Conservation (phyloP, 2,888 invertebrate genomes). For the Lissonota sp. region DNA sequence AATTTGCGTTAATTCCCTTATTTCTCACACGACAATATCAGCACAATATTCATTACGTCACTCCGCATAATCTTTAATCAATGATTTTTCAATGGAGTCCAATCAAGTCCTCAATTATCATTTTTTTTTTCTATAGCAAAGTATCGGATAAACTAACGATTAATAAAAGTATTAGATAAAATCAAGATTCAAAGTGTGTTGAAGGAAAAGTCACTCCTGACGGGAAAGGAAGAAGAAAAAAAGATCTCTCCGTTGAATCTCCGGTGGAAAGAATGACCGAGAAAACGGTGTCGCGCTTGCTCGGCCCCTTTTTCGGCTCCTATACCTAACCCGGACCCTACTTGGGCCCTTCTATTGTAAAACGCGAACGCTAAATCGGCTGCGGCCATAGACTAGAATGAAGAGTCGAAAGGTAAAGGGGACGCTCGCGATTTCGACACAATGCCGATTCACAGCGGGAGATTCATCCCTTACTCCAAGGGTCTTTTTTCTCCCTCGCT, state of each 20-base stretch:
- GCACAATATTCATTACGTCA: constrained; percentile 14
- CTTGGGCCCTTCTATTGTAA: constrained; percentile 26
- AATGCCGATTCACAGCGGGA: constrained; percentile 74
- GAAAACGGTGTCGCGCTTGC: constrained; percentile 31
- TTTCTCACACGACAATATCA: constrained; percentile 70
- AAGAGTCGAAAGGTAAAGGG: constrained; percentile 63
- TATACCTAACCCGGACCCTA: constrained; percentile 25
- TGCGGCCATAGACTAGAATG: constrained; percentile 11
- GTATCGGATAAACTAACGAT: background rate
- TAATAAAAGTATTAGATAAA: constrained; percentile 3
- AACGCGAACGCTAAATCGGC: constrained; percentile 36
- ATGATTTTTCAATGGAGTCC: too few relatives aligned
- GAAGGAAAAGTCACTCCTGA: constrained; percentile 37
- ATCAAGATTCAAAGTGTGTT: constrained; percentile 8
- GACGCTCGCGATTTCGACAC: constrained; percentile 66
- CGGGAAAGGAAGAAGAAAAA: background rate
- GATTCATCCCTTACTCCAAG: constrained; percentile 49
- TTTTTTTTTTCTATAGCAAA: background rate
- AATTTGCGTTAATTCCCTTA: constrained; percentile 82
- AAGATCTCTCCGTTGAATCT: constrained; percentile 1
- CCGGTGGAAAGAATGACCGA: constrained; percentile 1
- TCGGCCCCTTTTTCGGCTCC: background rate
- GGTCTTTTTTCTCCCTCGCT: constrained; percentile 1
- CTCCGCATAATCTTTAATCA: too few relatives aligned
- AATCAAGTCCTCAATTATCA: background rate